Percentiles rank a stretch among this genome's conserved stretches.
phyloP scores from a whole-genome alignment of 1,140 invertebrate genomes.

The Drosophila arizonae region DNA sequence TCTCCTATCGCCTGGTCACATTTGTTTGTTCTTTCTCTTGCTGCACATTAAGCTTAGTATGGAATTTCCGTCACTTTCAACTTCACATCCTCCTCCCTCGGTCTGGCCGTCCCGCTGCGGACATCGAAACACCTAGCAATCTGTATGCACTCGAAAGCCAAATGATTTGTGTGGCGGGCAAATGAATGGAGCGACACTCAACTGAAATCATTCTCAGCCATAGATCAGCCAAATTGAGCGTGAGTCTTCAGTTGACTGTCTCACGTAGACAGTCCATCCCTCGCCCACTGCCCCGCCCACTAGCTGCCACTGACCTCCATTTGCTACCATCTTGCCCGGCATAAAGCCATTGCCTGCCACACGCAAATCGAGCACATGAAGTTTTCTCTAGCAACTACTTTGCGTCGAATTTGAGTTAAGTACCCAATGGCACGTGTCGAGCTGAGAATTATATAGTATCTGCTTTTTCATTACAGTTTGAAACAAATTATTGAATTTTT shows the following conservation, averaged over 20 bases:
- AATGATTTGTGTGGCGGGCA: slow-evolving; percentile 37
- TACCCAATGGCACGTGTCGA: no score
- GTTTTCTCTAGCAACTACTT: neutral
- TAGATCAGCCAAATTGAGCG: slow-evolving; percentile 30
- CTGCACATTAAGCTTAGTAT: slow-evolving; percentile 20
- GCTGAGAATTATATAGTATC: no score
- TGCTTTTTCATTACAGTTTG: no score
- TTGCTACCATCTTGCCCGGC: no score
- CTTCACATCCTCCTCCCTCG: neutral
- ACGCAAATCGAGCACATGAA: neutral
- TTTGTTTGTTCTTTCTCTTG: slow-evolving; percentile 33
- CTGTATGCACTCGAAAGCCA: slow-evolving; percentile 40
- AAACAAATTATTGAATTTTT: no score
- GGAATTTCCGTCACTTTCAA: neutral
- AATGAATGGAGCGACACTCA: slow-evolving; percentile 5
- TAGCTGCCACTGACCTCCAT: neutral
- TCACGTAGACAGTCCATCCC: no score
- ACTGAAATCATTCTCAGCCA: slow-evolving; percentile 24
- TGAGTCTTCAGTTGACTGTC: neutral
- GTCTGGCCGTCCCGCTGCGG: neutral
- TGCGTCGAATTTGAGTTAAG: neutral
- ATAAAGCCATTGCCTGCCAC: neutral
- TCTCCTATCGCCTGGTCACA: slow-evolving; percentile 14
- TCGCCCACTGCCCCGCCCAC: neutral
- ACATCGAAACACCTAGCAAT: slow-evolving; percentile 28